Percentiles rank a stretch among this genome's conserved stretches.
Conservation (phyloP, 2,113 vertebrate species). For the Alexandromys fortis region DNA sequence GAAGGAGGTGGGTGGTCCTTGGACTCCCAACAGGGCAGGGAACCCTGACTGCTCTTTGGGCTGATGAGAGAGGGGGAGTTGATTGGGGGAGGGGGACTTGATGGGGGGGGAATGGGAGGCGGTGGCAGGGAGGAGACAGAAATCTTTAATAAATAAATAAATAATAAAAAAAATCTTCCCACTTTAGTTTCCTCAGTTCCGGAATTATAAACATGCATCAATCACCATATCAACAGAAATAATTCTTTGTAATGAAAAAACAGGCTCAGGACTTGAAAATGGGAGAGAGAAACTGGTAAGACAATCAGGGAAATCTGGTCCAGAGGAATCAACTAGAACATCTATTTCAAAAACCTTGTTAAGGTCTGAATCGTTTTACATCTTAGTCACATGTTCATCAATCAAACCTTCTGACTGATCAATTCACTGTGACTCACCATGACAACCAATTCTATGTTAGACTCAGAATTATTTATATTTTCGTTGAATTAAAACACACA, state of each 20-base stretch:
- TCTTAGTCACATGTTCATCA: background rate
- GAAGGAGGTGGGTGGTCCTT: too few species aligned
- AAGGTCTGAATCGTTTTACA: background rate
- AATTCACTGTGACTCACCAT: background rate
- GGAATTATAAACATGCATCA: background rate
- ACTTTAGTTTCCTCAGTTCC: background rate
- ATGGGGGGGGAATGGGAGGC: too few species aligned
- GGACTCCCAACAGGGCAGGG: too few species aligned
- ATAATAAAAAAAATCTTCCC: background rate
- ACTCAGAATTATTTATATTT: constrained; percentile 9
- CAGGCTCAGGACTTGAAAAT: background rate
- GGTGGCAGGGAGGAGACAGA: too few species aligned
- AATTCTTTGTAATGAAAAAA: background rate
- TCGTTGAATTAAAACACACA: background rate
- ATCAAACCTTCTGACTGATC: background rate
- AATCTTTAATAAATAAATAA: too few species aligned
- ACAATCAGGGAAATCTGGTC: background rate
- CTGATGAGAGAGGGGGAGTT: too few species aligned
- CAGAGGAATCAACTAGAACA: background rate
- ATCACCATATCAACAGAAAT: background rate
- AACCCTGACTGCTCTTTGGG: too few species aligned
- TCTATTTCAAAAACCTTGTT: background rate
- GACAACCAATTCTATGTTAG: background rate
- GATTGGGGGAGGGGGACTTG: too few species aligned
- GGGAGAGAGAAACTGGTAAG: background rate